Percentiles rank a stretch among this genome's conserved stretches.
Conservation (phyloP, 1,140 invertebrate genomes). For the Vanessa atalanta region DNA sequence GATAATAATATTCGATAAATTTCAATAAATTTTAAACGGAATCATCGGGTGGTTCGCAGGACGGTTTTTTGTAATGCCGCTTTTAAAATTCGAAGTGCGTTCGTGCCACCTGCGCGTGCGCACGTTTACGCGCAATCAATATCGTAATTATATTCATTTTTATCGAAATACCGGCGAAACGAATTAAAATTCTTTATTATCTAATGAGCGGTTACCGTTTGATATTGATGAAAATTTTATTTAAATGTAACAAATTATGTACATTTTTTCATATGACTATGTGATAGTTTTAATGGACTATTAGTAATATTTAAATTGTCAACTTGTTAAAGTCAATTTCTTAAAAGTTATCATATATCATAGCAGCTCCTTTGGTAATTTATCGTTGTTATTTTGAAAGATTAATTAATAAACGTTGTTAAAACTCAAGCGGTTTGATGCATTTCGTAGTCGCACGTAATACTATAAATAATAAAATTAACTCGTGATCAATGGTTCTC, state of each 20-base stretch:
- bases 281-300: not conserved
- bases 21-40: constrained; percentile 32
- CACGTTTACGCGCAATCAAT: constrained; percentile 57
- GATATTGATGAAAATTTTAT: constrained; percentile 1
- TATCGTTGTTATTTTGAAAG: constrained; percentile 1
- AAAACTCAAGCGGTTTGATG: not conserved
- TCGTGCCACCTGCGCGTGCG: constrained; percentile 49
- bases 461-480: not conserved
- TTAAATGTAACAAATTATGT: not conserved
- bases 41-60: constrained; percentile 16
- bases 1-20: constrained; percentile 34
- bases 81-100: constrained; percentile 45
- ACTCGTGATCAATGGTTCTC: not conserved
- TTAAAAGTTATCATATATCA: not conserved
- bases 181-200: constrained; percentile 4
- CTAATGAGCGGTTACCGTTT: constrained; percentile 1
- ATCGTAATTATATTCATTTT: constrained; percentile 60
- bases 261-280: not conserved
- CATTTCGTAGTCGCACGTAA: not conserved
- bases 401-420: constrained; percentile 4
- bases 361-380: not conserved
- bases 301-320: constrained; percentile 3
- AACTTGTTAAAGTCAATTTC: not conserved
- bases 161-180: constrained; percentile 10
- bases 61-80: constrained; percentile 10